These are phyloP conservation scores for Cheirogaleus major DNA, from an alignment of 2,797 vertebrate genomes.

Conservation along the genomic window DNA sequence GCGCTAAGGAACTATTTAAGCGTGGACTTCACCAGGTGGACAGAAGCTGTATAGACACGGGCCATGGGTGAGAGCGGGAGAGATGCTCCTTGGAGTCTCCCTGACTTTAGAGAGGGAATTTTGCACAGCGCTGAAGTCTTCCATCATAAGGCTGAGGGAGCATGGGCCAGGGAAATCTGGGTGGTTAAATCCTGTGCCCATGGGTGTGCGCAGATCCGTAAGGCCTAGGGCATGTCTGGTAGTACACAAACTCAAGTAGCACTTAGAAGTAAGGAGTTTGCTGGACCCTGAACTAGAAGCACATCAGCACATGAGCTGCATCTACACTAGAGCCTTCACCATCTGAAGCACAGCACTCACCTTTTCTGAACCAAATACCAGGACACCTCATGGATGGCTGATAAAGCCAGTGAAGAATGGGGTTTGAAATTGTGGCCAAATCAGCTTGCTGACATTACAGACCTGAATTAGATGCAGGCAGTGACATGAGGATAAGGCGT, in stretches of 20 bases:
- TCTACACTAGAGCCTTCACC: neutral
- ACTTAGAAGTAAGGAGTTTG: neutral
- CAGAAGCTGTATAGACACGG: neutral
- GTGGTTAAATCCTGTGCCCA: neutral
- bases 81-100: neutral
- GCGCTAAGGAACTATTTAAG: neutral
- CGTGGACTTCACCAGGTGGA: accelerated
- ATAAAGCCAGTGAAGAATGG: neutral
- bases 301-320: neutral
- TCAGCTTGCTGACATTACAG: neutral
- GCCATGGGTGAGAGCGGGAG: neutral
- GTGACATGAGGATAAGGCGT: neutral
- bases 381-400: neutral
- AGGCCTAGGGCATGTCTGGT: neutral
- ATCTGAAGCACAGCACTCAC: neutral
- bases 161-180: neutral
- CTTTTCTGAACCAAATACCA: neutral
- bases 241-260: neutral
- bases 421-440: neutral
- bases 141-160: neutral
- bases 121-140: neutral
- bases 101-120: neutral
- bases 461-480: neutral
- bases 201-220: accelerated
- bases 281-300: neutral